phyloP scores from a whole-genome alignment of 2,113 vertebrate genomes.

The Tragelaphus imberbis region DNA sequence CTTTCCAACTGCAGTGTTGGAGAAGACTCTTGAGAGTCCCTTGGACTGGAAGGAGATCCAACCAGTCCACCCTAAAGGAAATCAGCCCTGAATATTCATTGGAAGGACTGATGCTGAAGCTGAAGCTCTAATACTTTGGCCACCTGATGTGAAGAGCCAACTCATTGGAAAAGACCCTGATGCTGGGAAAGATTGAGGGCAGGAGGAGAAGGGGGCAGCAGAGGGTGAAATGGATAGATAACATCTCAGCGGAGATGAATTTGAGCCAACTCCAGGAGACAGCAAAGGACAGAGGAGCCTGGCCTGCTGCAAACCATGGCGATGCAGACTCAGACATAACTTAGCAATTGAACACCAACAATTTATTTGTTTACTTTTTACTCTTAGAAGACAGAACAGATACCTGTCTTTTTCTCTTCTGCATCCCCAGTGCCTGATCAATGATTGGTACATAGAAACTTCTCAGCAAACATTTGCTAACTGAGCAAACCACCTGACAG shows the following conservation, averaged over 20 bases:
- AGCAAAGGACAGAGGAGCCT: background rate
- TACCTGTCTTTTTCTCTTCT: background rate
- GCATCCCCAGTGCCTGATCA: background rate
- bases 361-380: constrained; percentile 13
- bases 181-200: background rate
- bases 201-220: background rate
- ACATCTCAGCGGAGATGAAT: background rate
- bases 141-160: background rate
- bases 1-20: background rate
- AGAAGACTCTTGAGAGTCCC: background rate
- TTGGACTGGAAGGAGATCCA: background rate
- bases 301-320: background rate
- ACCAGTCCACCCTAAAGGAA: background rate
- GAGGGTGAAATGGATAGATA: background rate
- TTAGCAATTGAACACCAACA: background rate
- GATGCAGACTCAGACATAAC: background rate
- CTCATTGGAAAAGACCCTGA: background rate
- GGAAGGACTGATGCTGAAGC: background rate
- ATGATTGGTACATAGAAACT: background rate
- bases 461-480: background rate
- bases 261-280: background rate
- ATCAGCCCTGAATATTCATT: background rate
- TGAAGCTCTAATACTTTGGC: background rate
- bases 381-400: background rate
- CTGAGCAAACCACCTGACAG: background rate